Evolutionary conservation across 92 coral and sea anemone species (phyloP).

Genomic region (Phenganax subtilis): DNA sequence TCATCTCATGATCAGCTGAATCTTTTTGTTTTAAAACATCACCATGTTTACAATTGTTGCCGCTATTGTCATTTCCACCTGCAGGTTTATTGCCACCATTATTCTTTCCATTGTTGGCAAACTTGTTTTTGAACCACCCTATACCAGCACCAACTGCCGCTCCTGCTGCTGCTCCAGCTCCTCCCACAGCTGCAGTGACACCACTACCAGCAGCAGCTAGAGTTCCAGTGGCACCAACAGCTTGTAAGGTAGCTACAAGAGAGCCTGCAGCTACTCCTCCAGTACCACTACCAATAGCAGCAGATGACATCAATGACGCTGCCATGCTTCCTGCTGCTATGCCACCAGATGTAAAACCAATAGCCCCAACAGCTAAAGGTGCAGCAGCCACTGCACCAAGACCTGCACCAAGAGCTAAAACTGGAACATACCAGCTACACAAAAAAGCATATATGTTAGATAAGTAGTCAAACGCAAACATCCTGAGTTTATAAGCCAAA

Average conservation of each 20-base stretch:
- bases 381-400: conserved; percentile 21
- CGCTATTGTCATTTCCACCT: background rate
- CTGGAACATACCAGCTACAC: conserved; percentile 22
- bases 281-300: conserved; percentile 18
- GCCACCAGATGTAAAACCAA: conserved; percentile 28
- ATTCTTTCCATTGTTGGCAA: background rate
- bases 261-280: conserved; percentile 33
- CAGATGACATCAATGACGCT: conserved; percentile 38
- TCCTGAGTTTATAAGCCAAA: too few relatives aligned
- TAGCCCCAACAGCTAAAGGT: conserved; percentile 13
- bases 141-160: conserved; percentile 25
- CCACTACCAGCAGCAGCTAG: conserved; percentile 26
- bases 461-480: background rate
- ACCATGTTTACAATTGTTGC: conserved; percentile 10
- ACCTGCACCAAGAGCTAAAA: background rate
- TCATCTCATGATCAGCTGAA: conserved; percentile 2
- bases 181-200: conserved; percentile 17
- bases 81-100: background rate
- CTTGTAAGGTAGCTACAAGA: conserved; percentile 39
- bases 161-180: conserved; percentile 11
- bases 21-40: background rate
- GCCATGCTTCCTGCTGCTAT: conserved; percentile 24
- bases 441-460: background rate
- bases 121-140: conserved; percentile 1
- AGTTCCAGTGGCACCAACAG: conserved; percentile 37